Evolutionary conservation across 2,888 invertebrate genomes (phyloP), one percentile per base, ranked within the genome.

Genomic region (Atrina japonica): DNA sequence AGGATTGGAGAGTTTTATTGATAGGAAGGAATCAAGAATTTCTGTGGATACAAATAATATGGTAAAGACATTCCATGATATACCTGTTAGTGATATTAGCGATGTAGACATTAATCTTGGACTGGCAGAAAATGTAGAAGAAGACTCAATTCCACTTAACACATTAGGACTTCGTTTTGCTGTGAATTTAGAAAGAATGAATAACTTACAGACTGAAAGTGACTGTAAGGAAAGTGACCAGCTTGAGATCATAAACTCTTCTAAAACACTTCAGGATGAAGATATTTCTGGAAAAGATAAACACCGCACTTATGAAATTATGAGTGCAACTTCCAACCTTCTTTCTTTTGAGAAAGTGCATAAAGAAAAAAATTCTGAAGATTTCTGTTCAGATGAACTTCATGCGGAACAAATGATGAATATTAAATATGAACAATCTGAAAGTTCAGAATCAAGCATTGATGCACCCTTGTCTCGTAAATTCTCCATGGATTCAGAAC

Each of bases 261-360:
- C 35, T 35, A 11, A 35, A 11, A 35, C 6, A 35, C 35, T 35
- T 35, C 6, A 35, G 35, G 35, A 35, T 35, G 35, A 35, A 35
- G 11, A 35, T 35, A 35, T 35, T 35, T 5, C 35, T 21, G 14
- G n/a, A 6, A 56, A 41, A 18, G n/a, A 41, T 3, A 40, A 7
- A 7, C 9, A 18, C 18, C 23, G 23, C 35, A 11, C 40, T 35
- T 66, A 58, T 50, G 66, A 66, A 58, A 58, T 66, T 18, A 66
- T 56, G 9, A 66, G 66, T 66, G 66, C 66, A 23, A 58, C 66
- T 18, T 66, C 66, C 9, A 58, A 58, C 29, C 50, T 58, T 49
- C 25, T 66, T 21, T 66, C 49, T n/a, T 23, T 49, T 14, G 56
- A 56, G 35, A 56, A 56, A 35, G 56, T 56, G 23, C 16, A 35